Evolutionary conservation across 2,797 vertebrate genomes (phyloP).

Genomic region (Carcharodon carcharias): DNA sequence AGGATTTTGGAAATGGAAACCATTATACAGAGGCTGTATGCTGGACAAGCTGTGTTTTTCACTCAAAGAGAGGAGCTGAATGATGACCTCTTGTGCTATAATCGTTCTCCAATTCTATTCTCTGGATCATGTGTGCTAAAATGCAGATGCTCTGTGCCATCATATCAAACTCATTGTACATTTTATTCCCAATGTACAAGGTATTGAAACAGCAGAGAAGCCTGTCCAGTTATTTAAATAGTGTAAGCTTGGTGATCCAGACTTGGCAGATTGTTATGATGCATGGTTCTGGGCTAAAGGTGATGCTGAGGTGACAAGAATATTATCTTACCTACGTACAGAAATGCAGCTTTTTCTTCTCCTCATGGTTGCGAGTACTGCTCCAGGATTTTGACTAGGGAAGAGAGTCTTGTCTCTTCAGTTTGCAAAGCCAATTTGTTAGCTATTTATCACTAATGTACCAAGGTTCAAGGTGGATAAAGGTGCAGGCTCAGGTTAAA

Average conservation of each 20-base stretch:
- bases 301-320: not conserved
- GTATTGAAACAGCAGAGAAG: not conserved
- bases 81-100: not conserved
- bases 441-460: not conserved
- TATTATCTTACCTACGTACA: not conserved
- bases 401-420: not conserved
- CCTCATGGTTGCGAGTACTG: not conserved
- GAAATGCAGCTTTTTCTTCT: not conserved
- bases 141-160: not conserved
- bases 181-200: not conserved
- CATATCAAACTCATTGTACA: not conserved
- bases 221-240: not conserved
- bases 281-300: not conserved
- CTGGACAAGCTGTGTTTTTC: not conserved
- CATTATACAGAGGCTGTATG: not conserved
- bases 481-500: too few species aligned
- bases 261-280: not conserved
- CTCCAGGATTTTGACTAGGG: not conserved
- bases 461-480: too few species aligned
- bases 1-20: not conserved
- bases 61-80: not conserved
- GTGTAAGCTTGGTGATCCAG: not conserved
- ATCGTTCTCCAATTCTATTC: not conserved
- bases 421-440: not conserved
- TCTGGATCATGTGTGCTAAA: not conserved